phyloP scores from a whole-genome alignment of 1,140 invertebrate genomes.

The Eubasilissa regina region DNA sequence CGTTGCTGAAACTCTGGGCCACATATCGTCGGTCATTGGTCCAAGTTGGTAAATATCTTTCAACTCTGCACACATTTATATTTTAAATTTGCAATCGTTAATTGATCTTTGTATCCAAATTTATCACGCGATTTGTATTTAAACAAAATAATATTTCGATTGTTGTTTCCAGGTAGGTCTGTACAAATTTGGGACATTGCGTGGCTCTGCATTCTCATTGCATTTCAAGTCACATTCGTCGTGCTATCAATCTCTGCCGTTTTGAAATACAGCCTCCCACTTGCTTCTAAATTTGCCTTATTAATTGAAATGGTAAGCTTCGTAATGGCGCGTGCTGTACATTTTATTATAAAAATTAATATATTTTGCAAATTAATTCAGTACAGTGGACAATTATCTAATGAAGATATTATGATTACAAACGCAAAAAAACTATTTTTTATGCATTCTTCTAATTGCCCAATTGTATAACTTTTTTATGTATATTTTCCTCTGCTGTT shows the following conservation, averaged over 20 bases:
- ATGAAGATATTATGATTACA: too few relatives aligned
- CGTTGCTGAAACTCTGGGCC: slow-evolving; percentile 68
- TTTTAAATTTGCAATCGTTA: neutral
- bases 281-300: slow-evolving; percentile 74
- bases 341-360: too few relatives aligned
- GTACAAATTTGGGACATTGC: slow-evolving; percentile 68
- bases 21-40: slow-evolving; percentile 44
- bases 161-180: slow-evolving; percentile 44
- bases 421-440: too few relatives aligned
- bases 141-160: too few relatives aligned
- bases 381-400: too few relatives aligned
- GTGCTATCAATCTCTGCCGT: slow-evolving; percentile 72
- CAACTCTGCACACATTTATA: too few relatives aligned
- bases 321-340: neutral
- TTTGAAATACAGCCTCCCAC: slow-evolving; percentile 73
- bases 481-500: too few relatives aligned
- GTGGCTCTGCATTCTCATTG: slow-evolving; percentile 66
- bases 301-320: slow-evolving; percentile 75
- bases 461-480: too few relatives aligned
- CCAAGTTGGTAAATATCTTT: neutral
- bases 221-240: slow-evolving; percentile 69
- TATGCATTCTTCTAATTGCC: too few relatives aligned
- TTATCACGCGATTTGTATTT: too few relatives aligned
- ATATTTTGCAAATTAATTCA: too few relatives aligned
- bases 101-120: too few relatives aligned